Evolutionary conservation across 2,113 vertebrate species (phyloP), one percentile per base, ranked within the genome.

Genomic region (Eleginops maclovinus): DNA sequence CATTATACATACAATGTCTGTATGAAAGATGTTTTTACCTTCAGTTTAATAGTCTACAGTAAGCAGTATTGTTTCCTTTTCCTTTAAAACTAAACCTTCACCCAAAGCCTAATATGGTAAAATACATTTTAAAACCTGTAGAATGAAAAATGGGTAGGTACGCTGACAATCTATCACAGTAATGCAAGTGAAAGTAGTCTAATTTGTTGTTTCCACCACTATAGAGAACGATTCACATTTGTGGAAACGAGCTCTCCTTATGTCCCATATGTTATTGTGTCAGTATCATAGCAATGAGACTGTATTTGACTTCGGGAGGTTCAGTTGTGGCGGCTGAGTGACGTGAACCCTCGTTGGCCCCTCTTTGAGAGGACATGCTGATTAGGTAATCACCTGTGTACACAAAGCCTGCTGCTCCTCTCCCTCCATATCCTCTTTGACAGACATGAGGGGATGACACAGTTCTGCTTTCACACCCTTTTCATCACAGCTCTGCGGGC

Each of bases 361-460:
- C 86, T 89, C 83, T 85, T 36, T 77, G 51, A 83, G 88, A 91
- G 91, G 89, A 93, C 90, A 92, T 77, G 79, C 84, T 94, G 92
- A 94, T 94, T 93, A 87, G 93, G 90, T 93, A 92, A 95, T 95
- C 93, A 94, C 92, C 94, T 94, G 94, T 91, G 93, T 94, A 94
- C 93, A 94, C 92, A 95, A 85, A 90, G 83, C 83, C 87, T 21
- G 54, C 40, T 74, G 28, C 89, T 61, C 77, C 87, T 88, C 88
- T 88, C 44, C 60, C 77, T 88, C 79, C 81, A 82, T 75, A 90
- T 92, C 88, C 88, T 86, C 87, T 84, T 46, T 91, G 89, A 90
- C 91, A 92, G 93, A 91, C 91, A 54, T 72, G 77, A 85, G 78
- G 72, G 75, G 88, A 93, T 79, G 79, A 92, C 90, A 78, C 87